Evolutionary conservation across 2,113 vertebrate species (phyloP).

Genomic region (Aramus guarauna): DNA sequence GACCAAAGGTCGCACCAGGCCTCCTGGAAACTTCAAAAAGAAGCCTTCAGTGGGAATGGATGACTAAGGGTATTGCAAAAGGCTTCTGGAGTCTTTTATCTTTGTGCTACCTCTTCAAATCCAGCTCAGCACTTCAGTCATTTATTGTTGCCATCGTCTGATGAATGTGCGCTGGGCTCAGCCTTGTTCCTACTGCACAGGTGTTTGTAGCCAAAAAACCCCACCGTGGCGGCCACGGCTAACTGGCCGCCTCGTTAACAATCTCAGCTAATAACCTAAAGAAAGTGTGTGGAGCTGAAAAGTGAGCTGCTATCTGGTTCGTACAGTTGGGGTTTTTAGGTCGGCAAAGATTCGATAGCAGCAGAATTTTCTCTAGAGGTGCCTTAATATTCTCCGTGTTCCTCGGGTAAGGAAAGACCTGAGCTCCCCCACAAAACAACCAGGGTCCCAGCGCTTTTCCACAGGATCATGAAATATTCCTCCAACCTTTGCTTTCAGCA

Average conservation of each 20-base stretch:
- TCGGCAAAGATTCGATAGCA: neutral
- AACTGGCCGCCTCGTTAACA: neutral
- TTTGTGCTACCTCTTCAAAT: slow-evolving; percentile 14
- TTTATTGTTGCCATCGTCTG: neutral
- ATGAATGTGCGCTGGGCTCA: neutral
- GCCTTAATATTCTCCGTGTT: neutral
- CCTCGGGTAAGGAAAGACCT: neutral
- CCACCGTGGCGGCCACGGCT: rapidly evolving
- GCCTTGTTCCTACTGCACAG: neutral
- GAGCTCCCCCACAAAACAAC: neutral
- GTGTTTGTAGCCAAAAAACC: neutral
- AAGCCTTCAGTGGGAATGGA: slow-evolving; percentile 26
- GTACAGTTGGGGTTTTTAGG: neutral
- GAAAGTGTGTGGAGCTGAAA: neutral
- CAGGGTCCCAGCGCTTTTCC: neutral
- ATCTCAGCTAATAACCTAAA: neutral
- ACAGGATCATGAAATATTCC: neutral
- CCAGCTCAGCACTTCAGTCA: neutral
- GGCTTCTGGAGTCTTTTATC: slow-evolving; percentile 25
- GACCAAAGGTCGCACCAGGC: neutral
- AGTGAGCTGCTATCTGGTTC: neutral
- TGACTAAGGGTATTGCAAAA: slow-evolving; percentile 55
- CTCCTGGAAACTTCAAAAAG: slow-evolving; percentile 35
- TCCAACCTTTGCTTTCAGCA: neutral
- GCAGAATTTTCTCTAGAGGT: neutral